Evolutionary conservation across 2,797 vertebrate genomes (phyloP), one percentile per base, ranked within the genome.

Genomic region (Urophycis tenuis): DNA sequence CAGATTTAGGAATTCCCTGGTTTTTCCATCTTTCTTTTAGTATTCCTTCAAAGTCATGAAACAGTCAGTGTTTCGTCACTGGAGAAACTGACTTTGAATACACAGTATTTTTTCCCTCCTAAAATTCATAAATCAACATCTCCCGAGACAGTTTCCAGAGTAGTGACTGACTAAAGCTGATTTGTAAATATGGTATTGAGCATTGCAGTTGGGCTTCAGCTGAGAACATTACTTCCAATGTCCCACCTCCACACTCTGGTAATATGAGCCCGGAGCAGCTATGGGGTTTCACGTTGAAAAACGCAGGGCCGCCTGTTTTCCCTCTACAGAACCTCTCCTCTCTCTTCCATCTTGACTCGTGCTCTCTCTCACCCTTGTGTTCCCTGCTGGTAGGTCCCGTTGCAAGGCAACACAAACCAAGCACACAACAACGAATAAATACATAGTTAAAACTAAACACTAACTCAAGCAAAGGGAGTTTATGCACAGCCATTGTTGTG

Each of bases 281-380:
- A 82, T 91, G 91, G 89, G 92, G 91, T 92, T 88, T 92, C 91
- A 88, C 78, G 79, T 86, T 83, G 88, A 84, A 83, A 88, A 89
- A 77, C 8, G 89, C 92, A 94, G 91, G 93, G 92, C 92, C 89
- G 85, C 87, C 88, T 93, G 91, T 92, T 93, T 93, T 92, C 86
- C 85, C 92, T 92, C 86, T 74, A 69, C 82, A 7, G 78, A 84
- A 88, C 87, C 87, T 86, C 87, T 41, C 72, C 72, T 45, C 81
- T 84, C 87, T 86, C 87, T 83, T 81, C 81, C 78, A 81, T 86
- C 78, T 70, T 84, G 83, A 36, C 60, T 67, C 60, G 1, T 4
- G 69, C 75, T 85, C 72, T 79, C 83, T 64, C 85, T 82, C 87
- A 80, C 81, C 76, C 86, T 83, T 76, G 74, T 25, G 78, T 82